phyloP scores from a whole-genome alignment of 2,113 vertebrate species.

The Pteropus alecto region DNA sequence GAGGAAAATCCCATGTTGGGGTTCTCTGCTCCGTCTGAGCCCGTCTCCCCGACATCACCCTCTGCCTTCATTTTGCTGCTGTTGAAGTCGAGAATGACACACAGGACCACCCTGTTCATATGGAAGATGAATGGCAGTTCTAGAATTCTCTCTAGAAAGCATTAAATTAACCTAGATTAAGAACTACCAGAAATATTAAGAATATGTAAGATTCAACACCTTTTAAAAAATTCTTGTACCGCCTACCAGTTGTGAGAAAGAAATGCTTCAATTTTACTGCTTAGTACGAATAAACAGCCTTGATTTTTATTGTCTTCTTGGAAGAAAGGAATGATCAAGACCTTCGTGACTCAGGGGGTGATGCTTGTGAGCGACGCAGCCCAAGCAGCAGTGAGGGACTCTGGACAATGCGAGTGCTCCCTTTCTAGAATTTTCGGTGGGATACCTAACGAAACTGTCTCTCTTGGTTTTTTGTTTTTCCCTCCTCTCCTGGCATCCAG shows the following conservation, averaged over 20 bases:
- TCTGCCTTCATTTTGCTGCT: conserved; percentile 69
- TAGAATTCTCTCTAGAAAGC: conserved; percentile 58
- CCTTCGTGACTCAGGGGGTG: not conserved
- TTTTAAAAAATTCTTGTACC: not conserved
- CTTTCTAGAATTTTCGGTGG: not conserved
- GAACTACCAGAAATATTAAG: conserved; percentile 55
- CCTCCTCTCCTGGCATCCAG: not conserved
- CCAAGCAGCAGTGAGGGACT: not conserved
- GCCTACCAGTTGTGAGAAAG: conserved; percentile 62
- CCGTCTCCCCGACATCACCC: conserved; percentile 41
- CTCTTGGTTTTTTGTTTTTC: not conserved
- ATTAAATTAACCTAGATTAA: conserved; percentile 64
- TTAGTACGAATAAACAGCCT: conserved; percentile 45
- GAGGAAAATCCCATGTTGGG: conserved; percentile 40
- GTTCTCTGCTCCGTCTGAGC: conserved; percentile 32
- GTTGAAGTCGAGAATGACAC: conserved; percentile 60
- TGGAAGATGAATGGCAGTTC: conserved; percentile 51
- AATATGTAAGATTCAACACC: not conserved
- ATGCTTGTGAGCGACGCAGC: not conserved
- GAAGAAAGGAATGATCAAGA: conserved; percentile 62
- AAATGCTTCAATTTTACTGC: conserved; percentile 49
- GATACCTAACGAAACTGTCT: not conserved
- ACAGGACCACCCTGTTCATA: conserved; percentile 30
- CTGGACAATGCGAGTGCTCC: not conserved
- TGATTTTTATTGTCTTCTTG: conserved; percentile 67